Evolutionary conservation across 2,797 vertebrate genomes (phyloP), one percentile per base, ranked within the genome.

Genomic region (Cuniculus paca): DNA sequence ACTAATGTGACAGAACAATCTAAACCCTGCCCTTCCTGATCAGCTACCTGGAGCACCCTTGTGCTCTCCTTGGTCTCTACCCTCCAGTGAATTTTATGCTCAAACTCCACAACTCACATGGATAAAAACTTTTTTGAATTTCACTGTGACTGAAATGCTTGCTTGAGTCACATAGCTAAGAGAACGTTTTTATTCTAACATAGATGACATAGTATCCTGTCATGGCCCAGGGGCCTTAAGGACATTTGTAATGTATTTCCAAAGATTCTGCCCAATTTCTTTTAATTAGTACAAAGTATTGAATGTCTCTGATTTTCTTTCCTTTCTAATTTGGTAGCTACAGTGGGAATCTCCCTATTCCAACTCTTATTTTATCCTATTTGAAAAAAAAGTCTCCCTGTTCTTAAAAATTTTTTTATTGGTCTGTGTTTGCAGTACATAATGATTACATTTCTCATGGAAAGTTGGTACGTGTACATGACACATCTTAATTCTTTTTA

Each of bases 271-370:
- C 42, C 58, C 79, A 70, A 63, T 81, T 82, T 89, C 68, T 92
- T 86, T 95, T 48, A 39, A 28, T 17, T 68, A 50, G 22, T 92
- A 85, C 14, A 11, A 11, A 85, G 36, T 24, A 88, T 60, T 63
- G 85, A 95, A 26, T 90, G 90, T 56, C 20, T 85, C 20, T 88
- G 36, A 70, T 77, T 52, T 75, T 92, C 24, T 56, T 84, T 86
- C 26, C 17, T 92, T 70, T 90, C 48, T 45, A 89, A 83, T n/a
- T 78, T 74, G 42, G 52, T 81, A n/a, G 10, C 2, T 1, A 22
- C 26, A 19, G 52, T 75, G 42, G 34, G 63, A 79, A 11, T 65
- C 7, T 45, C 48, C 10, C 7, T 11, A 82, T 39, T 36, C 61
- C 17, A 56, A 48, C 2, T 84, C 77, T 83, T 50, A 82, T 60